Percentiles rank a stretch among this genome's conserved stretches.
Conservation (phyloP, 1,140 invertebrate genomes). For the Micrasema minimum region DNA sequence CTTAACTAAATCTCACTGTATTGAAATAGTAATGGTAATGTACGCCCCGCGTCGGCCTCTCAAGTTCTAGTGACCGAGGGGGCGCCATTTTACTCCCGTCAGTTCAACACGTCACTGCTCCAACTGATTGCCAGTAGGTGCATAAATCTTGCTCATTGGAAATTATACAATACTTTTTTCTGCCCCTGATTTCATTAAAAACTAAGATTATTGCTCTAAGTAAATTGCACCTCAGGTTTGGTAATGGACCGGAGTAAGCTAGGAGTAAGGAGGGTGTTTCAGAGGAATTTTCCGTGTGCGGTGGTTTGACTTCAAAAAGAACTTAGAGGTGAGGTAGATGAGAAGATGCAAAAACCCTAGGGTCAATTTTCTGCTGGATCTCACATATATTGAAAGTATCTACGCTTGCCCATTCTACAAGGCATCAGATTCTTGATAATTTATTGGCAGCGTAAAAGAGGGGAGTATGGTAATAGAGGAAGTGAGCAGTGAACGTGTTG, state of each 20-base stretch:
- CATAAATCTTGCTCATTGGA: no score
- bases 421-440: no score
- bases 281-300: no score
- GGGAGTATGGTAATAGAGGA: neutral
- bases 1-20: constrained; percentile 35
- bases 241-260: no score
- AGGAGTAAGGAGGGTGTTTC: no score
- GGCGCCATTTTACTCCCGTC: neutral
- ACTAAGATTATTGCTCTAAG: no score
- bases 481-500: neutral
- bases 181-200: no score
- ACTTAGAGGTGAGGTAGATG: no score
- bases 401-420: no score
- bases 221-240: no score
- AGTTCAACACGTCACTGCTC: neutral
- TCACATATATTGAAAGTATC: constrained; percentile 3
- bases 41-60: neutral
- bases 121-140: neutral
- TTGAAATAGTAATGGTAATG: constrained; percentile 2
- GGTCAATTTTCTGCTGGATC: neutral
- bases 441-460: neutral
- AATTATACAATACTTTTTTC: no score
- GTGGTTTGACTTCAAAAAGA: no score
- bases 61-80: neutral
- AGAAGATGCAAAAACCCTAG: neutral